Conservation (phyloP, 2,888 invertebrate genomes). For the Hymenopus coronatus region DNA sequence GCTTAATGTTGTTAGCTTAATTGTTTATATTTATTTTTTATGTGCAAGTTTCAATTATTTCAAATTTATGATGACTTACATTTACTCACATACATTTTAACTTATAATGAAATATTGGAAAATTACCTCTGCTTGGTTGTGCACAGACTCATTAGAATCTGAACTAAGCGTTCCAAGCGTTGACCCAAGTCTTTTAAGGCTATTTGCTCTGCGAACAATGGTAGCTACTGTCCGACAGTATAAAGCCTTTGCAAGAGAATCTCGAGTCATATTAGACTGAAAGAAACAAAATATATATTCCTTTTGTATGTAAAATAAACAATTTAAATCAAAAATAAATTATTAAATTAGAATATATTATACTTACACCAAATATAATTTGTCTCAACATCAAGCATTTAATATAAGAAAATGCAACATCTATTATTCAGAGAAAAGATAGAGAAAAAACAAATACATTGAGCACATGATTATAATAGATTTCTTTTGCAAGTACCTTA, state of each 20-base stretch:
- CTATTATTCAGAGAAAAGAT: too few relatives aligned
- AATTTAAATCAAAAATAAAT: neutral
- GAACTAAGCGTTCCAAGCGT: constrained; percentile 75
- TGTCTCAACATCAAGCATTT: too few relatives aligned
- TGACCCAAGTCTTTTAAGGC: constrained; percentile 71
- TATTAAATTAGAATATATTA: neutral
- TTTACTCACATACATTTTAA: too few relatives aligned
- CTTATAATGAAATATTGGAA: neutral
- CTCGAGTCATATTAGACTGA: constrained; percentile 79
- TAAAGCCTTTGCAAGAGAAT: constrained; percentile 85
- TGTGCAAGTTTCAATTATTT: too few relatives aligned
- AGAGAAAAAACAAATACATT: too few relatives aligned
- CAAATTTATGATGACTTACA: too few relatives aligned
- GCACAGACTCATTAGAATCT: constrained; percentile 88
- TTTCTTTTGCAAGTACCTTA: too few relatives aligned
- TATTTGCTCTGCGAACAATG: constrained; percentile 89
- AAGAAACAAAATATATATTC: neutral
- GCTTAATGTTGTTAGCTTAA: too few relatives aligned
- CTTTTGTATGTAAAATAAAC: neutral
- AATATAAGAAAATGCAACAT: too few relatives aligned
- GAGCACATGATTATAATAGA: too few relatives aligned
- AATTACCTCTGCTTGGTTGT: constrained; percentile 70
- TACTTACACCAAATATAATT: too few relatives aligned
- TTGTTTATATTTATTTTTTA: too few relatives aligned
- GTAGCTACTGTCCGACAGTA: constrained; percentile 94